Percentiles rank a stretch among this genome's conserved stretches.
Evolutionary conservation across 2,888 invertebrate species (phyloP).

Genomic region (Papilio protenor): DNA sequence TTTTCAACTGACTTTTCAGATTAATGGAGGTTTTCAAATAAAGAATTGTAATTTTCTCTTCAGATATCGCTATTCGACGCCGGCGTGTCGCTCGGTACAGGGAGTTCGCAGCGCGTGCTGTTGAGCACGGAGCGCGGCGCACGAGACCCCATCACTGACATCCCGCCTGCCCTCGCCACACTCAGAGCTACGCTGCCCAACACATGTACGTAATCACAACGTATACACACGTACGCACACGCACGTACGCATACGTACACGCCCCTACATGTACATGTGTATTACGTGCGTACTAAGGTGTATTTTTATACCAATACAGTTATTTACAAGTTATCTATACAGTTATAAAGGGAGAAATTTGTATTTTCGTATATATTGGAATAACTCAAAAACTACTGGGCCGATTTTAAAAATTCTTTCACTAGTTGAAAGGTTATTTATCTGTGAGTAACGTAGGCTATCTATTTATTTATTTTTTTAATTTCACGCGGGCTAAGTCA

Average conservation of each 20-base stretch:
- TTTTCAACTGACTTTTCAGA: neutral
- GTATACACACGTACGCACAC: neutral
- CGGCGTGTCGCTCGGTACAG: constrained; percentile 63
- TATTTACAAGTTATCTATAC: neutral
- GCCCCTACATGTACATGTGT: neutral
- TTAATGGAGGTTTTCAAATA: no score
- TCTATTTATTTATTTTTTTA: no score
- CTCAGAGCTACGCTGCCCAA: constrained; percentile 54
- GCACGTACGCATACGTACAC: neutral
- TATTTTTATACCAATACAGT: neutral
- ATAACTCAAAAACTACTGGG: no score
- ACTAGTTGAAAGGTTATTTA: no score
- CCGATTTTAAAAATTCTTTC: no score
- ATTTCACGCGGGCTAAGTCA: no score
- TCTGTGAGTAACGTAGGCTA: no score
- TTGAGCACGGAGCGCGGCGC: constrained; percentile 64
- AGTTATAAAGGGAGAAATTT: no score
- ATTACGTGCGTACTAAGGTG: no score
- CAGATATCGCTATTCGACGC: constrained; percentile 68
- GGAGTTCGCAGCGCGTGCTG: constrained; percentile 56
- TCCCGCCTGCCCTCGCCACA: constrained; percentile 71
- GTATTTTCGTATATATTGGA: no score
- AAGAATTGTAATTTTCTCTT: neutral
- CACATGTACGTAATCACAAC: neutral
- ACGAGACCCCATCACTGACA: constrained; percentile 69